Percentiles rank a stretch among this genome's conserved stretches.
These are phyloP conservation scores for Lomographa bimaculata DNA, from an alignment of 2,888 invertebrate species.

Conservation along the genomic window DNA sequence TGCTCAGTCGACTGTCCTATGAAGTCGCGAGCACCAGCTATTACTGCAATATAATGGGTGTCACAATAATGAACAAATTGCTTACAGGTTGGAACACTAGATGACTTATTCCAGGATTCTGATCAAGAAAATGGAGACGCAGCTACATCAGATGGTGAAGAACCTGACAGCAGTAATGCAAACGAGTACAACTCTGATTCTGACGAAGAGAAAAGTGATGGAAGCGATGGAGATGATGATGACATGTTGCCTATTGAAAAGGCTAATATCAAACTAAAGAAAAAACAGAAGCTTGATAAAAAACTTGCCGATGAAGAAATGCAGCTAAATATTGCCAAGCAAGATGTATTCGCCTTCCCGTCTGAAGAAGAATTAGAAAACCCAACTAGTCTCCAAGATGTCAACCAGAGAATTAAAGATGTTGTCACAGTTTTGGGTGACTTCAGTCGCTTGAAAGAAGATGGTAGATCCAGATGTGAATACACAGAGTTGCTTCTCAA, in stretches of 20 bases:
- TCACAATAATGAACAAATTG: too few relatives aligned
- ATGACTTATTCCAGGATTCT: slow-evolving; percentile 80
- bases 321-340: slow-evolving; percentile 90
- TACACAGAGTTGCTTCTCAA: slow-evolving; percentile 90
- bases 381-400: slow-evolving; percentile 89
- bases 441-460: slow-evolving; percentile 88
- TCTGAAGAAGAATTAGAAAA: slow-evolving; percentile 89
- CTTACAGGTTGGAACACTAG: slow-evolving; percentile 77
- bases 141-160: slow-evolving; percentile 53
- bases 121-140: slow-evolving; percentile 63
- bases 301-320: slow-evolving; percentile 92
- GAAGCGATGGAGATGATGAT: slow-evolving; percentile 75
- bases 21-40: too few relatives aligned
- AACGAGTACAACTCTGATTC: slow-evolving; percentile 65
- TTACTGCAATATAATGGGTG: too few relatives aligned
- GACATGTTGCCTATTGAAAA: slow-evolving; percentile 94
- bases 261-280: slow-evolving; percentile 89
- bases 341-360: slow-evolving; percentile 91
- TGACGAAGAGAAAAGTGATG: slow-evolving; percentile 57
- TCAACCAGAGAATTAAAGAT: slow-evolving; percentile 96
- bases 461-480: slow-evolving; percentile 89
- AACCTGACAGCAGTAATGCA: slow-evolving; percentile 51
- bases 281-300: slow-evolving; percentile 87
- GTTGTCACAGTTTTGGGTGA: slow-evolving; percentile 90
- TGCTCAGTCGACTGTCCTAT: too few relatives aligned